phyloP scores from a whole-genome alignment of 2,888 invertebrate genomes.

The Metallyticus violacea region DNA sequence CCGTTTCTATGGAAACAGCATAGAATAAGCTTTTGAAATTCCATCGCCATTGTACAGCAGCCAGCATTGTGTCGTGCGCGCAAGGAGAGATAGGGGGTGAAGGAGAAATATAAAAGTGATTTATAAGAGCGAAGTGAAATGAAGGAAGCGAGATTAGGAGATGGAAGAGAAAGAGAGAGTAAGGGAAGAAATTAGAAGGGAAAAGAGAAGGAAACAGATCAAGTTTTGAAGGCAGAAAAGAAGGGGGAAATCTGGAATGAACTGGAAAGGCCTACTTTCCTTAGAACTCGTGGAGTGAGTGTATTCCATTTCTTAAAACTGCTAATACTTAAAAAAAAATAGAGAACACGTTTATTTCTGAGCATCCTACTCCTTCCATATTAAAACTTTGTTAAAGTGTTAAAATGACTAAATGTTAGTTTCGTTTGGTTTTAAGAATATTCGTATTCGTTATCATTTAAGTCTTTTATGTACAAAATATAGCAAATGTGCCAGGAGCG shows the following conservation, averaged over 20 bases:
- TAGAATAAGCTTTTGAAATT: constrained; percentile 32
- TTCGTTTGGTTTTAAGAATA: too few species aligned
- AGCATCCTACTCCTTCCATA: too few species aligned
- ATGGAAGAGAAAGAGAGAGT: neutral
- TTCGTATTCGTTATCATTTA: too few species aligned
- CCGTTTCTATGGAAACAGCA: constrained; percentile 26
- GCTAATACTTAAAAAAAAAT: too few species aligned
- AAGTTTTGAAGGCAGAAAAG: neutral
- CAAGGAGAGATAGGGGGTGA: neutral
- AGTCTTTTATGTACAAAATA: too few species aligned
- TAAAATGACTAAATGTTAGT: too few species aligned
- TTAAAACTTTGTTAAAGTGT: too few species aligned
- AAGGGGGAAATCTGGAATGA: neutral
- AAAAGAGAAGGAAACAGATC: neutral
- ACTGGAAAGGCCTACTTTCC: neutral
- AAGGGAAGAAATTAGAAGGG: neutral
- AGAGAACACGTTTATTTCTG: too few species aligned
- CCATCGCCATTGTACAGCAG: constrained; percentile 23
- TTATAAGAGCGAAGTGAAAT: constrained; percentile 24
- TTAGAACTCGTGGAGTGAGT: too few species aligned
- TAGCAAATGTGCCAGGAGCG: too few species aligned
- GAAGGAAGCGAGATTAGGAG: constrained; percentile 13
- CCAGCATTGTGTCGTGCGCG: constrained; percentile 3
- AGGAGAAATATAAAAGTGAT: constrained; percentile 27
- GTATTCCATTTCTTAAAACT: too few species aligned